phyloP scores from a whole-genome alignment of 2,888 invertebrate genomes.

The Agrotis puta region DNA sequence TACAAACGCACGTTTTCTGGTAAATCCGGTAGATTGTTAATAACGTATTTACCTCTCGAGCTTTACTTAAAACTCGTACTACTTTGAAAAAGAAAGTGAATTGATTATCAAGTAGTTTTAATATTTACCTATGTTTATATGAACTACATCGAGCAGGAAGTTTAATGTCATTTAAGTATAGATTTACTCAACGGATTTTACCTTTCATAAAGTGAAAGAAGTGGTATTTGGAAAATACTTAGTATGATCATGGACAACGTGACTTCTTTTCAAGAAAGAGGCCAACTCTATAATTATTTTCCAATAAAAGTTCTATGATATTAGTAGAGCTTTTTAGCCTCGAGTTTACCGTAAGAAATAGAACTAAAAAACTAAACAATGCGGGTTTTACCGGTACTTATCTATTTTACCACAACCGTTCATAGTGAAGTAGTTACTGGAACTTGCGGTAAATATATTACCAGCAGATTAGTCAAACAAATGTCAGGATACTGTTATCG shows the following conservation, averaged over 20 bases:
- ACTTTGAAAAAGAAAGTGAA: conserved; percentile 31
- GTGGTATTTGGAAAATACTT: neutral
- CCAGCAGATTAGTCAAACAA: conserved; percentile 70
- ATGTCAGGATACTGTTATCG: conserved; percentile 76
- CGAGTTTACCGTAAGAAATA: neutral
- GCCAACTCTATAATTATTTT: neutral
- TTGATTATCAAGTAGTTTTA: neutral
- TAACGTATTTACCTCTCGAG: neutral
- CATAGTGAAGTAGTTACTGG: conserved; percentile 60
- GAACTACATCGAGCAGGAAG: conserved; percentile 4
- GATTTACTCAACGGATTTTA: neutral
- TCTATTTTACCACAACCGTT: conserved; percentile 30
- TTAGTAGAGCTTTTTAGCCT: too few relatives aligned
- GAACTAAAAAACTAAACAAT: conserved; percentile 5
- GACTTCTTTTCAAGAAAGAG: neutral
- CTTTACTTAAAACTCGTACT: neutral
- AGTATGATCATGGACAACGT: neutral
- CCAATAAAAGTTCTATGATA: neutral
- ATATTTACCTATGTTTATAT: neutral
- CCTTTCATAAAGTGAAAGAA: neutral
- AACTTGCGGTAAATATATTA: conserved; percentile 71
- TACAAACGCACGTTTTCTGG: too few relatives aligned
- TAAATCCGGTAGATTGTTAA: neutral
- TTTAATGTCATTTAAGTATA: neutral
- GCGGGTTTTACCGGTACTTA: conserved; percentile 27